These are phyloP conservation scores for Leucosticte australis DNA, from an alignment of 2,113 vertebrate genomes.

Conservation along the genomic window DNA sequence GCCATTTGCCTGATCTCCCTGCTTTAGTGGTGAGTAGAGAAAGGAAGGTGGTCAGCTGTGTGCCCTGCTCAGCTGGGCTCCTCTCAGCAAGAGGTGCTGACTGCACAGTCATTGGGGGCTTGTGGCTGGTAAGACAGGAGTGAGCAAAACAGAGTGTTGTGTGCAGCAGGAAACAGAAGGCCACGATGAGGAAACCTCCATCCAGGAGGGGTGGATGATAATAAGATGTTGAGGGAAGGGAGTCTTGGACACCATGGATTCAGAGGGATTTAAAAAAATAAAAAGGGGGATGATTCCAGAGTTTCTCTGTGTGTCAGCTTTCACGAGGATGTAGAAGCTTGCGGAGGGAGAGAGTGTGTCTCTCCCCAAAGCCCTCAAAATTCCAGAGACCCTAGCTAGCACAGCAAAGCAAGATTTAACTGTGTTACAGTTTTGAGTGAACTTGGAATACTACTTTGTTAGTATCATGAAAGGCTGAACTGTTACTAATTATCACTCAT, in stretches of 20 bases:
- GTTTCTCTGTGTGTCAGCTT: not conserved
- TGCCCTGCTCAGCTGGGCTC: not conserved
- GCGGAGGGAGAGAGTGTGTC: not conserved
- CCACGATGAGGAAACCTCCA: not conserved
- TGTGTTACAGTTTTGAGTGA: not conserved
- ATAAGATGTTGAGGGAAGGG: not conserved
- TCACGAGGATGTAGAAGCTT: not conserved
- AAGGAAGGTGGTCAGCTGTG: not conserved
- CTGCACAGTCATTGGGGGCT: accelerated
- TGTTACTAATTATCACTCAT: not conserved
- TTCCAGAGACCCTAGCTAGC: not conserved
- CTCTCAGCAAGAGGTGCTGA: not conserved
- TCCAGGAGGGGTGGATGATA: not conserved
- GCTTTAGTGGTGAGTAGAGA: not conserved
- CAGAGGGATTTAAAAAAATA: not conserved
- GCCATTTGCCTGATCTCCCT: not conserved
- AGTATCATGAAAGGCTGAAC: not conserved
- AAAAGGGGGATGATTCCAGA: not conserved
- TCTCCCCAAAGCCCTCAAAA: not conserved
- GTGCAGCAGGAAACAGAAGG: not conserved
- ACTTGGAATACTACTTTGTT: not conserved
- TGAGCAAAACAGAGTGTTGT: not conserved
- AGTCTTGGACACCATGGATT: not conserved
- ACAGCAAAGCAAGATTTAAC: not conserved
- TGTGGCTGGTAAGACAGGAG: not conserved